Evolutionary conservation across 64 coral and sea anemone species (phyloP), one percentile per base, ranked within the genome.

Genomic region (Orbicella faveolata): DNA sequence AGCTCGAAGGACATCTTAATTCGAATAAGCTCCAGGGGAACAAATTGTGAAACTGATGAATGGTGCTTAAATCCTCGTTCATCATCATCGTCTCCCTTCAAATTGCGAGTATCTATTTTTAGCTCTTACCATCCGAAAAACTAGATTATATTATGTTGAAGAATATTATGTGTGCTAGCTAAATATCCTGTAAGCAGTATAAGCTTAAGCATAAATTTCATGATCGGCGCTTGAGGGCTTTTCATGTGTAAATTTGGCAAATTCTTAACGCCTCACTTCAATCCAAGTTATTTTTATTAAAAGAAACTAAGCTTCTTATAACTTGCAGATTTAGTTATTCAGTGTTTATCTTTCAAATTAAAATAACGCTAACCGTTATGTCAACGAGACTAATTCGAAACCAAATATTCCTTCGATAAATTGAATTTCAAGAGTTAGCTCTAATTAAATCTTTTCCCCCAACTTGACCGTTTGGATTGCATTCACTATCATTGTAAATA

Each of bases 201-300:
- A 15, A 59, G 55, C 55, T 48, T 48, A 59, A 15, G 55, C 55
- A 59, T 16, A 59, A 14, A 59, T 12, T 70, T n/a, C 9, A 10
- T 70, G 67, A 70, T 11, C 13, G 6, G 55, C 33, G 26, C 17
- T 63, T 81, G 54, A 57, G 57, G 16, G 15, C 4, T 63, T 36
- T 63, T 25, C 79, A 63, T 63, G 54, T 81, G 57, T 36, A 81
- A 81, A 81, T 36, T 81, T 63, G 79, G 26, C 30, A 81, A 81
- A 81, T 81, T 79, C 16, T 25, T 16, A 11, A 30, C 25, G 23
- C 77, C 48, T 55, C 52, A 79, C 33, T 79, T 76, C 37, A 36
- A 74, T 18, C 36, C 36, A 0, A 76, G 20, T 6, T 34, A 34
- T 64, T 2, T 61, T 34, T 81, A 12, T 62, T 63, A 19, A 63